These are phyloP conservation scores for Steinernema carpocapsae DNA, from an alignment of 2,888 invertebrate species.

Conservation along the genomic window DNA sequence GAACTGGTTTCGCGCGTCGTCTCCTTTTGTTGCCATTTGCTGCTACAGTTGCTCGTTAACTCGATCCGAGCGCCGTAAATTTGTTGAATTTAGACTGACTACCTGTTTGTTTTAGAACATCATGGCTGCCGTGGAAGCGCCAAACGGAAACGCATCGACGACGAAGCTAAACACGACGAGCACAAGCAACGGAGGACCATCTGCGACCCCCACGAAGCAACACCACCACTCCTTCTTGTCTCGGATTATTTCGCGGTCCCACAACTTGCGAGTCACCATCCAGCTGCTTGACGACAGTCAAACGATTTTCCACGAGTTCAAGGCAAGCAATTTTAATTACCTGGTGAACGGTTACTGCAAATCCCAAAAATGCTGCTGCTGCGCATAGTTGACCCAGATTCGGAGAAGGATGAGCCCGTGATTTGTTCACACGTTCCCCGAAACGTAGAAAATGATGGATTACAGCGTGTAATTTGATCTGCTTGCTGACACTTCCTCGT, in stretches of 20 bases:
- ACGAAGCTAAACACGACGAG: no score
- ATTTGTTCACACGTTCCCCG: not conserved
- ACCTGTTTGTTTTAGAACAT: not conserved
- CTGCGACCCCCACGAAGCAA: not conserved
- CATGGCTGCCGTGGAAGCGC: not conserved
- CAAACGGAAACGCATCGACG: constrained; percentile 26
- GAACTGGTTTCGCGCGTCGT: no score
- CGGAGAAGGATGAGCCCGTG: not conserved
- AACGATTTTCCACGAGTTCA: constrained; percentile 60
- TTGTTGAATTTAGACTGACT: not conserved
- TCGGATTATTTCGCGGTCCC: constrained; percentile 51
- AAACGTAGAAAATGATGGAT: not conserved
- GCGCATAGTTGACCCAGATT: not conserved
- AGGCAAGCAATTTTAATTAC: constrained; percentile 48
- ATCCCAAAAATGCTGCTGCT: not conserved
- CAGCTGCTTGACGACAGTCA: constrained; percentile 65
- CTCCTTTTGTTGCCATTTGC: constrained; percentile 13
- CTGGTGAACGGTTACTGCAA: no score
- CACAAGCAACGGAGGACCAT: constrained; percentile 21
- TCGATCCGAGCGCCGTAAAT: constrained; percentile 1
- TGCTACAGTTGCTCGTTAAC: not conserved
- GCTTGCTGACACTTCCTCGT: not conserved
- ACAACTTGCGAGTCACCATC: constrained; percentile 56
- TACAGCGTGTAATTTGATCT: constrained; percentile 25
- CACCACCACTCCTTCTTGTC: constrained; percentile 34